Percentiles rank a stretch among this genome's conserved stretches.
These are phyloP conservation scores for Harpalus rubripes DNA, from an alignment of 2,888 invertebrate genomes.

Conservation along the genomic window DNA sequence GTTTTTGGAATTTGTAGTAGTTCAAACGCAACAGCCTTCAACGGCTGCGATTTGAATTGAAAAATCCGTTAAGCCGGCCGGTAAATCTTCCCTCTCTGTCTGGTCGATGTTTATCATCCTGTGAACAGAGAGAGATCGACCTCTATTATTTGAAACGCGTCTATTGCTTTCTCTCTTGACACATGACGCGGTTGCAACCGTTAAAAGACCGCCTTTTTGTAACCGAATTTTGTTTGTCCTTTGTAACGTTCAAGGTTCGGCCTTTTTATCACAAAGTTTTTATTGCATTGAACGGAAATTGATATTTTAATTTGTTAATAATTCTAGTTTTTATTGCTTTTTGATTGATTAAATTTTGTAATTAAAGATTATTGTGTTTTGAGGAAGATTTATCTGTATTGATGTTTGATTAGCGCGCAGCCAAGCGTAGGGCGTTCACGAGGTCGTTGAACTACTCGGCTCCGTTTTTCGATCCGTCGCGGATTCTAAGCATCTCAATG, in stretches of 20 bases:
- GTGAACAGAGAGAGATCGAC: conserved; percentile 57
- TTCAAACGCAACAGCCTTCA: conserved; percentile 33
- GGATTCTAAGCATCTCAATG: conserved; percentile 54
- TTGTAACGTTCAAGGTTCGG: conserved; percentile 29
- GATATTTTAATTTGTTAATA: background rate
- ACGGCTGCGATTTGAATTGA: conserved; percentile 61
- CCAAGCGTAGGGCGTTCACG: conserved; percentile 57
- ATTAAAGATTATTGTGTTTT: background rate
- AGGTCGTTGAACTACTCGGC: conserved; percentile 40
- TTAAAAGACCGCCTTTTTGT: conserved; percentile 44
- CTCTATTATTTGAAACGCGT: conserved; percentile 56
- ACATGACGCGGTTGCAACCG: conserved; percentile 53
- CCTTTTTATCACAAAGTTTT: conserved; percentile 7
- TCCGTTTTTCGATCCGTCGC: conserved; percentile 59
- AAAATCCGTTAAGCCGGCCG: conserved; percentile 62
- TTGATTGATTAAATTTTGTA: background rate
- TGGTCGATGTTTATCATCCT: conserved; percentile 34
- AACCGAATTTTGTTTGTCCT: conserved; percentile 29
- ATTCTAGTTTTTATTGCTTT: background rate
- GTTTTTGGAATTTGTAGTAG: conserved; percentile 47
- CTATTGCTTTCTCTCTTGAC: conserved; percentile 61
- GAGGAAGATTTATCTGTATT: conserved; percentile 3
- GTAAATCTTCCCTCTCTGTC: conserved; percentile 49
- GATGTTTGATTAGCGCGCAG: conserved; percentile 29
- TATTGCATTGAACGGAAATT: conserved; percentile 12